Evolutionary conservation across 2,888 invertebrate genomes (phyloP), one percentile per base, ranked within the genome.

Genomic region (Argyra leucocephala): DNA sequence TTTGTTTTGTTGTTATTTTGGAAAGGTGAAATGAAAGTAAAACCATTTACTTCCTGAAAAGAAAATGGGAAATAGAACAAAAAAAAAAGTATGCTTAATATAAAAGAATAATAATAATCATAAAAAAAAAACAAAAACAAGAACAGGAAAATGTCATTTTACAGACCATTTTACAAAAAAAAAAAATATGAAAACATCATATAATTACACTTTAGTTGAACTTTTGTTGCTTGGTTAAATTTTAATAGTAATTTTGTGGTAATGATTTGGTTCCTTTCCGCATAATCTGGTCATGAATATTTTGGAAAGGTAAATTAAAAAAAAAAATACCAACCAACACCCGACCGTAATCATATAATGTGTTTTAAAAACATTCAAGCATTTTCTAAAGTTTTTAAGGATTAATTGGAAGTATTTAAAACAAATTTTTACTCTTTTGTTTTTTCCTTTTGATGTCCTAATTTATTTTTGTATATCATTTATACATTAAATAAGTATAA

Each of bases 221-320:
- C 48, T 48, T 48, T 48, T 48, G 18, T 48, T 18, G 48, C 48
- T 18, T 48, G 48, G 48, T 48, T 48, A 48, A 48, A 48, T 48
- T 48, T 48, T 48, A 48, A 48, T 48, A 18, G 48, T 48, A 48
- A 48, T 48, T 48, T 48, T 48, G 48, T 48, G 48, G 48, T 48
- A 48, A 48, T 48, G 48, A 48, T 48, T 48, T 15, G 48, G 15
- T 48, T 48, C 48, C 37, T 48, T 48, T 48, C 48, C 48, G 2
- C 18, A 31, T 7, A 12, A 48, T 48, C 18, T 48, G 10, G 10
- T 7, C 5, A 31, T 31, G 31, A 31, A 31, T 31, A 31, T 31
- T 31, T 31, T 31, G 18, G 12, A 12, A 2, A n/a, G n/a, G n/a
- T n/a, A n/a, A n/a, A n/a, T n/a, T n/a, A n/a, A n/a, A n/a, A n/a